These are phyloP conservation scores for Euphonia xanthogaster DNA, from an alignment of 2,797 vertebrate genomes.

Conservation along the genomic window DNA sequence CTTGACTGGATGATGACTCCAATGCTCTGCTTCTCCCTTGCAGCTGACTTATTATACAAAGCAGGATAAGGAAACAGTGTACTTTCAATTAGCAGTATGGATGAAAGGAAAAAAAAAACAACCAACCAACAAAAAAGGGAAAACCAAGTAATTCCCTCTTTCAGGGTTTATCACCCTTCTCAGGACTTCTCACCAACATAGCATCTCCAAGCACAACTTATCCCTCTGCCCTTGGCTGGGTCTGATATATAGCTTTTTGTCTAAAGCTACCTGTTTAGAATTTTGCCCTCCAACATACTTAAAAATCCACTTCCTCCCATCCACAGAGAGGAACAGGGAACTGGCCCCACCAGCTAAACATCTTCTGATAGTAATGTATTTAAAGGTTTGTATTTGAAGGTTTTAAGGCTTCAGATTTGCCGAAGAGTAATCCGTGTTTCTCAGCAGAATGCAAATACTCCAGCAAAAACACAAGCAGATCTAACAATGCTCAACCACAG, in stretches of 20 bases:
- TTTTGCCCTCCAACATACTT: not conserved
- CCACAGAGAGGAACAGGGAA: not conserved
- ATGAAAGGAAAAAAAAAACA: not conserved
- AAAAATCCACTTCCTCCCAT: not conserved
- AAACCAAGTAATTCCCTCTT: not conserved
- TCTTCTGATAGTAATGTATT: not conserved
- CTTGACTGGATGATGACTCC: rapidly evolving
- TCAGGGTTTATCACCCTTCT: not conserved
- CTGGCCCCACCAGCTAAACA: not conserved
- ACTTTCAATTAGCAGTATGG: not conserved
- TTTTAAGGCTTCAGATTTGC: not conserved
- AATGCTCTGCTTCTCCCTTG: rapidly evolving
- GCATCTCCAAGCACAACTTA: not conserved
- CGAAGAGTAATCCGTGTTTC: not conserved
- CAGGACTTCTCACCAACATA: not conserved
- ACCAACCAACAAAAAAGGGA: too few relatives aligned
- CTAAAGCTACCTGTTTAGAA: not conserved
- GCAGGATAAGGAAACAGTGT: rapidly evolving
- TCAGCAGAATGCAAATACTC: not conserved
- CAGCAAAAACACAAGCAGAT: not conserved
- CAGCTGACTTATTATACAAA: not conserved
- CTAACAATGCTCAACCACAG: not conserved
- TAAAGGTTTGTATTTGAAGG: not conserved
- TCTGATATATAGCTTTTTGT: not conserved
- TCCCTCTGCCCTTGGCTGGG: not conserved